Percentiles rank a stretch among this genome's conserved stretches.
Evolutionary conservation across 2,797 vertebrate species (phyloP).

Genomic region (Sandelia bainsii): DNA sequence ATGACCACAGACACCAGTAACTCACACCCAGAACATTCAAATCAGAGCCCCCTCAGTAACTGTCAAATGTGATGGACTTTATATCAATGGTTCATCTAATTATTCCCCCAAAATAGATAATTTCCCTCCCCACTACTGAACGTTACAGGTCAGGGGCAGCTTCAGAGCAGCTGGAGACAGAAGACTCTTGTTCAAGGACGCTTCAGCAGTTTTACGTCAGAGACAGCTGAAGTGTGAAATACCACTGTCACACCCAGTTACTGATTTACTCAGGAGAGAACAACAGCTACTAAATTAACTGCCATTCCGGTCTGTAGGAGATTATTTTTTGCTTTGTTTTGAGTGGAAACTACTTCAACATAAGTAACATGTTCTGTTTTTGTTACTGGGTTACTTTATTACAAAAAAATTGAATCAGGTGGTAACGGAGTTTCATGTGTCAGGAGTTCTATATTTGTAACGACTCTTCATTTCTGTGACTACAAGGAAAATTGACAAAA

Average conservation of each 20-base stretch:
- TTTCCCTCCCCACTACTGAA: conserved; percentile 3
- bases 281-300: background rate
- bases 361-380: background rate
- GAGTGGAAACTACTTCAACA: background rate
- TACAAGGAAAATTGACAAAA: conserved; percentile 18
- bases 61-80: background rate
- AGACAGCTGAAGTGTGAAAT: conserved; percentile 5
- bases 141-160: conserved; percentile 24
- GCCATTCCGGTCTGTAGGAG: background rate
- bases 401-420: background rate
- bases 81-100: conserved; percentile 18
- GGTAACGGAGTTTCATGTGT: background rate
- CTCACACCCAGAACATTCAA: background rate
- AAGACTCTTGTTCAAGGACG: conserved; percentile 10
- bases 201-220: conserved; percentile 11
- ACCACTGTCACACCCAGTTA: background rate
- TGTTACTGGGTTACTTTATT: background rate
- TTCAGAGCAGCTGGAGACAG: conserved; percentile 28
- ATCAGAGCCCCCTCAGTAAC: background rate
- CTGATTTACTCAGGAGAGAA: conserved; percentile 1
- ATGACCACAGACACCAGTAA: background rate
- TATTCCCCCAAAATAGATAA: conserved; percentile 10
- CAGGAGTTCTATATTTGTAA: background rate
- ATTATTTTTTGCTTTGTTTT: background rate
- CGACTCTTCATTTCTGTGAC: conserved; percentile 10